phyloP scores from a whole-genome alignment of 2,797 vertebrate genomes.

The Tympanoctomys barrerae region DNA sequence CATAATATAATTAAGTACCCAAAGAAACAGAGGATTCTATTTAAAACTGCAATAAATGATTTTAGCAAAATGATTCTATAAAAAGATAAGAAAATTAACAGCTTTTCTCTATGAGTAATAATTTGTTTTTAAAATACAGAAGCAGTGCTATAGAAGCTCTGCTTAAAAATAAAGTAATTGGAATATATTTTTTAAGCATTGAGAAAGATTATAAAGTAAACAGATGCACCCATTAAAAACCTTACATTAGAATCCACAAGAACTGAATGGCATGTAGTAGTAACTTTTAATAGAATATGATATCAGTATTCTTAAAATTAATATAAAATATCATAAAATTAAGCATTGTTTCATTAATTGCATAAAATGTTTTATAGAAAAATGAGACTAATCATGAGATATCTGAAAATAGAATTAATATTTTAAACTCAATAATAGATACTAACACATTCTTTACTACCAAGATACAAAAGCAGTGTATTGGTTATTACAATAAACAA shows the following conservation, averaged over 20 bases:
- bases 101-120: not conserved
- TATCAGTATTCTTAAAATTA: not conserved
- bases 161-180: slow-evolving; percentile 26
- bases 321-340: not conserved
- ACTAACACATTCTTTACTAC: slow-evolving; percentile 12
- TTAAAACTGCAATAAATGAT: not conserved
- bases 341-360: not conserved
- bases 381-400: not conserved
- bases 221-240: not conserved
- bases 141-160: not conserved
- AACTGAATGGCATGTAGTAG: not conserved
- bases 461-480: not conserved
- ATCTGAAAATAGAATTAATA: slow-evolving; percentile 35
- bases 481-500: slow-evolving; percentile 3
- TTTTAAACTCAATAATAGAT: not conserved
- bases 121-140: slow-evolving; percentile 3
- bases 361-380: not conserved
- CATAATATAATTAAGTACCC: not conserved
- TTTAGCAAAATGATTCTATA: not conserved
- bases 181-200: slow-evolving; percentile 27
- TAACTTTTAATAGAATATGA: not conserved
- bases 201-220: not conserved
- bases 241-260: not conserved
- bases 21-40: not conserved
- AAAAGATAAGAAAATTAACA: not conserved